Conservation (phyloP, 2,797 vertebrate species). For the Thaleichthys pacificus region DNA sequence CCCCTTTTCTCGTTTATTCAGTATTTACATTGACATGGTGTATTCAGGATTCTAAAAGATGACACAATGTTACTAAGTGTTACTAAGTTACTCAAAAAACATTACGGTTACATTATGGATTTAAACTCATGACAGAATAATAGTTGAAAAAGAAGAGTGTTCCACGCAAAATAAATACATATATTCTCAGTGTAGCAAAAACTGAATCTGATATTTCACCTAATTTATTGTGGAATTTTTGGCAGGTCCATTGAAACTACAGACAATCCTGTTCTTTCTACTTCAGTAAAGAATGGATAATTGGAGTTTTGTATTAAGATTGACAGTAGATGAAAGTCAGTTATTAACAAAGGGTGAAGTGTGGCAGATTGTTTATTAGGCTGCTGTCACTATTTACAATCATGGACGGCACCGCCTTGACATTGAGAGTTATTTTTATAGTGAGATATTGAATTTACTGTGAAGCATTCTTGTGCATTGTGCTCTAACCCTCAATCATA, state of each 20-base stretch:
- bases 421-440: slow-evolving; percentile 72
- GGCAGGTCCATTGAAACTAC: slow-evolving; percentile 56
- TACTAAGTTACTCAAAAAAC: neutral
- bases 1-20: neutral
- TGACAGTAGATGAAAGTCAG: slow-evolving; percentile 77
- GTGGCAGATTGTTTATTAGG: slow-evolving; percentile 80
- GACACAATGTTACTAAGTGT: neutral
- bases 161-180: neutral
- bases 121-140: too few species aligned
- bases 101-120: too few species aligned
- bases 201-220: slow-evolving; percentile 39
- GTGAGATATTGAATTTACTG: slow-evolving; percentile 55
- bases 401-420: slow-evolving; percentile 63
- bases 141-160: neutral
- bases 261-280: slow-evolving; percentile 71
- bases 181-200: slow-evolving; percentile 25
- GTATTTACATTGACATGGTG: slow-evolving; percentile 17
- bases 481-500: slow-evolving; percentile 31
- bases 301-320: slow-evolving; percentile 77
- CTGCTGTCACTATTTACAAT: slow-evolving; percentile 76
- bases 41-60: neutral
- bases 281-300: slow-evolving; percentile 74
- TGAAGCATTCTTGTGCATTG: slow-evolving; percentile 33
- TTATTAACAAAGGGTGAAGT: slow-evolving; percentile 78
- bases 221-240: slow-evolving; percentile 41